phyloP scores from a whole-genome alignment of 2,888 invertebrate genomes.

The Drosophila siamana region DNA sequence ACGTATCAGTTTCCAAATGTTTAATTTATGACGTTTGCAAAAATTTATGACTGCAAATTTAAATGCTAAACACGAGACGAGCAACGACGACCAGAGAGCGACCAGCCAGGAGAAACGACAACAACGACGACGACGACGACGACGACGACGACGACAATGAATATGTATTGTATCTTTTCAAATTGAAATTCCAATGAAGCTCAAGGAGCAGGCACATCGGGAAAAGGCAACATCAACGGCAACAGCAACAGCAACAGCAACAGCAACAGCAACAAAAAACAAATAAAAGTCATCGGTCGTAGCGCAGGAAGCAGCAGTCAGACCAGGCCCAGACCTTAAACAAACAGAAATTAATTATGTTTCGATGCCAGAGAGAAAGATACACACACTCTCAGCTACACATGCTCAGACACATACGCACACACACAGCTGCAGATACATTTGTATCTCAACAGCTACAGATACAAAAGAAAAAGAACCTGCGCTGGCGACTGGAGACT shows the following conservation, averaged over 20 bases:
- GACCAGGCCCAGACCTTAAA: constrained; percentile 70
- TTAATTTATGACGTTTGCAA: constrained; percentile 77
- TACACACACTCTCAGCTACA: constrained; percentile 25
- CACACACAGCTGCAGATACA: constrained; percentile 32
- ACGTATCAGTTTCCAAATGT: constrained; percentile 77
- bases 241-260: constrained; percentile 22
- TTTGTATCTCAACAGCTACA: constrained; percentile 28
- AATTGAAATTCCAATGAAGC: constrained; percentile 77
- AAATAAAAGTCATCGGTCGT: constrained; percentile 25
- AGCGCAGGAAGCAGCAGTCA: constrained; percentile 67
- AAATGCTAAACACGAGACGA: constrained; percentile 61
- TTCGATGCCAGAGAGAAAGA: constrained; percentile 65
- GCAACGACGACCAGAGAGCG: constrained; percentile 10
- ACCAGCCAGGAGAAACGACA: no score
- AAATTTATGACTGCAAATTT: constrained; percentile 75
- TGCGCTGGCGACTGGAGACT: constrained; percentile 38
- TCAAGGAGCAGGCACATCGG: constrained; percentile 58
- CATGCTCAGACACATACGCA: constrained; percentile 17
- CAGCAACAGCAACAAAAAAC: constrained; percentile 5
- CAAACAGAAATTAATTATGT: constrained; percentile 81
- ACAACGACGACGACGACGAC: constrained; percentile 18
- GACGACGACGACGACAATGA: constrained; percentile 57
- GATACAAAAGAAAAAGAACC: constrained; percentile 49
- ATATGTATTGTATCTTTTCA: constrained; percentile 66
- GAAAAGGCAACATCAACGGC: constrained; percentile 16